Evolutionary conservation across 2,888 invertebrate genomes (phyloP).

Genomic region (Caenorhabditis virilis): DNA sequence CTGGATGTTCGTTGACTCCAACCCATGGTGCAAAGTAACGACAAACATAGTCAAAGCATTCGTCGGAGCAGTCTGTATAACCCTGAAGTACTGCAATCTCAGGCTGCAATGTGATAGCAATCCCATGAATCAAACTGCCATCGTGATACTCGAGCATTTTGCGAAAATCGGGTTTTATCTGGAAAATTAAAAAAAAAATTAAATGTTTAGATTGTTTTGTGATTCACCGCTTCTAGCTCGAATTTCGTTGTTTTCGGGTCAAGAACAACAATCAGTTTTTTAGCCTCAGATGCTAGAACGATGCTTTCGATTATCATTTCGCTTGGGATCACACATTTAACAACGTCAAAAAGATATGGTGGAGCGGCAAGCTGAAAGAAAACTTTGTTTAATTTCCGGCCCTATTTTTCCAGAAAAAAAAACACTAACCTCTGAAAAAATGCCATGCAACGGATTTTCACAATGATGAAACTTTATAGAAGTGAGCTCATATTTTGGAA

Average conservation of each 20-base stretch:
- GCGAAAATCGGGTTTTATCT: too few species aligned
- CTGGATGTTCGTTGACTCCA: conserved; percentile 71
- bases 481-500: conserved; percentile 52
- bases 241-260: conserved; percentile 43
- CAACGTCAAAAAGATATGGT: conserved; percentile 35
- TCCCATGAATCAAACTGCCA: conserved; percentile 54
- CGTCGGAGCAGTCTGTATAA: conserved; percentile 45
- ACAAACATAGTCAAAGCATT: conserved; percentile 69
- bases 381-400: too few species aligned
- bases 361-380: conserved; percentile 44
- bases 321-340: conserved; percentile 35
- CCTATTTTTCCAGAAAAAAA: background rate
- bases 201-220: background rate
- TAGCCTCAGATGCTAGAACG: conserved; percentile 35
- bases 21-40: conserved; percentile 71
- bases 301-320: conserved; percentile 39
- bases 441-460: conserved; percentile 26
- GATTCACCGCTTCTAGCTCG: background rate
- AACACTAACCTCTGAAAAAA: conserved; percentile 38
- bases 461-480: conserved; percentile 30
- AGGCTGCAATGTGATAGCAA: conserved; percentile 54
- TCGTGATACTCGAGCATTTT: conserved; percentile 62
- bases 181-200: background rate
- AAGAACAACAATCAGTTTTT: conserved; percentile 50
- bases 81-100: conserved; percentile 44